Evolutionary conservation across 2,113 vertebrate species (phyloP).

Genomic region (Erythrocebus patas): DNA sequence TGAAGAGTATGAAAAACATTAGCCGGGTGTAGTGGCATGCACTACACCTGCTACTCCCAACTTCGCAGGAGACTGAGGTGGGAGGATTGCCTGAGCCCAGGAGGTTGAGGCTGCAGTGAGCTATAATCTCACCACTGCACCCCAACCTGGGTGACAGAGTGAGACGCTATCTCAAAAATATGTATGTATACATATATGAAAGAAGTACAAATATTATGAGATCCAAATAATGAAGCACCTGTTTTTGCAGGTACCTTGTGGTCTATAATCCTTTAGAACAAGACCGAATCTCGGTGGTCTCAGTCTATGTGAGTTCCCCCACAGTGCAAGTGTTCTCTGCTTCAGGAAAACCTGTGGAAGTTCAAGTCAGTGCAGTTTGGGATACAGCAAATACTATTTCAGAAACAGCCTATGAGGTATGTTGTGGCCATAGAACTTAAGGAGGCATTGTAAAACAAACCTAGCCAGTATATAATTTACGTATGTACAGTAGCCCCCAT

Average conservation of each 20-base stretch:
- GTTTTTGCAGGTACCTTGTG: conserved; percentile 87
- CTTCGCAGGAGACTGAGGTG: no score
- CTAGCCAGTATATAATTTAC: background rate
- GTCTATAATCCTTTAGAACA: conserved; percentile 91
- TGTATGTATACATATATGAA: background rate
- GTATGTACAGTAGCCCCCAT: background rate
- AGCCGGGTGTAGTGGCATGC: no score
- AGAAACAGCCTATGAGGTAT: conserved; percentile 88
- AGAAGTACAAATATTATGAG: background rate
- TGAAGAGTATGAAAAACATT: background rate
- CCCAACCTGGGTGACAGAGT: no score
- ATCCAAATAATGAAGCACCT: background rate
- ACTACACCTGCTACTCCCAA: no score
- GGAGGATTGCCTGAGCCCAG: no score
- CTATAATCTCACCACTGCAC: no score
- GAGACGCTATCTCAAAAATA: no score
- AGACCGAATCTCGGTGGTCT: conserved; percentile 85
- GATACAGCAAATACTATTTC: conserved; percentile 80
- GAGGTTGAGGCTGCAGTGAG: no score
- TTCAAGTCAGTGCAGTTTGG: conserved; percentile 92
- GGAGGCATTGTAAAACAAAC: background rate
- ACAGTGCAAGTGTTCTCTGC: conserved; percentile 83
- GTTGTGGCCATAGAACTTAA: background rate
- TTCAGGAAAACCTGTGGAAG: conserved; percentile 81
- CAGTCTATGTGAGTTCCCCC: conserved; percentile 84